Conservation (phyloP, 2,888 invertebrate genomes). For the Euclidia mi region DNA sequence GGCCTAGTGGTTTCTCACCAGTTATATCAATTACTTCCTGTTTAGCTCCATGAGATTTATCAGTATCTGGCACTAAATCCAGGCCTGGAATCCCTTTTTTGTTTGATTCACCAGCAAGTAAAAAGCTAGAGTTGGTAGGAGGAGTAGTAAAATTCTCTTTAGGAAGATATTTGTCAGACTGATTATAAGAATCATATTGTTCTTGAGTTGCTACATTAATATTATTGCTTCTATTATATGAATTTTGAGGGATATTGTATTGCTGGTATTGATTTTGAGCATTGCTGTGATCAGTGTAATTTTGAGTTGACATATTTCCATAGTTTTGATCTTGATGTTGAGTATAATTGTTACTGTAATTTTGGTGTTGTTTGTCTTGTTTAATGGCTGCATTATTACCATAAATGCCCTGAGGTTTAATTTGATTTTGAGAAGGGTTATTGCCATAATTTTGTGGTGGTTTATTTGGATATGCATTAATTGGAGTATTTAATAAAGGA, state of each 20-base stretch:
- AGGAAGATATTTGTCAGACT: constrained; percentile 48
- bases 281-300: constrained; percentile 52
- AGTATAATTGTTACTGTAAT: constrained; percentile 44
- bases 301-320: constrained; percentile 46
- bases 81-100: constrained; percentile 93
- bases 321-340: constrained; percentile 48
- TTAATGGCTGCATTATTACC: constrained; percentile 34
- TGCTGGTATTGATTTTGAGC: constrained; percentile 56
- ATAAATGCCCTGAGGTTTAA: constrained; percentile 46
- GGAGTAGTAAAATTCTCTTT: constrained; percentile 35
- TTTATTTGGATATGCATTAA: constrained; percentile 48
- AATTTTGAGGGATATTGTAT: constrained; percentile 53
- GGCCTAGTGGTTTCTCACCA: constrained; percentile 46
- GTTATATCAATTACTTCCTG: constrained; percentile 79
- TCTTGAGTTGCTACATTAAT: constrained; percentile 66
- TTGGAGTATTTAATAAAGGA: constrained; percentile 46
- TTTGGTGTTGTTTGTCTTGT: constrained; percentile 44
- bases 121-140: constrained; percentile 67
- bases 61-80: constrained; percentile 91
- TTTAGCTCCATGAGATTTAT: constrained; percentile 54
- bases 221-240: constrained; percentile 62
- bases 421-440: constrained; percentile 37
- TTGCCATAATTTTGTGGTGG: constrained; percentile 46
- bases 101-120: constrained; percentile 68
- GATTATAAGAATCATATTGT: constrained; percentile 69